Base-by-base conservation (phyloP, 2,888 invertebrate genomes). In the Cecidostiba fungosa region DNA sequence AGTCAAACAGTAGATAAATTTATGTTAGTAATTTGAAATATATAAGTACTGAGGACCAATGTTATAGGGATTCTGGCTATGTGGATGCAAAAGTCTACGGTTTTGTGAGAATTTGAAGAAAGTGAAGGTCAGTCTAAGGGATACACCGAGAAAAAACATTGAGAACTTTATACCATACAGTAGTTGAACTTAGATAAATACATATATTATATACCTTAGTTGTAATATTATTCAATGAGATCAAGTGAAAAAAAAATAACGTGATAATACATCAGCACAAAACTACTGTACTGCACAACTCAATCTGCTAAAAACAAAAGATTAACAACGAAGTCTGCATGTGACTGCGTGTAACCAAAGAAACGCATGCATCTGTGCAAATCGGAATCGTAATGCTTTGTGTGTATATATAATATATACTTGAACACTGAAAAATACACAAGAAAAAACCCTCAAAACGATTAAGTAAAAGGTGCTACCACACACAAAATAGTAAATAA, bases 281-380 rank as follows among this genome's bases (percentile, higher is more conserved):
- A n/a, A 43, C 77, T 66, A 77, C 59, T 43, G 39, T 66, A 66
- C 66, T 66, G 32, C 29, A 36, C 36, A 73, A 73, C 29, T 66
- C 12, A 62, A 77, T 26, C 10, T n/a, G 32, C 59, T 36, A 59
- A 59, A 54, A 59, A 76, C 16, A 39, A 73, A 39, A 72, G 29
- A 62, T 62, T 73, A 14, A 66, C 66, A 66, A 66, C 26, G 66
- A 66, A 66, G 26, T 66, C 3, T 66, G n/a, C n/a, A n/a, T n/a
- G 23, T 66, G 59, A 69, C 62, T 66, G 36, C 39, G 66, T 77
- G 47, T 73, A 29, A 79, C 59, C 12, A 54, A 74, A 80, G 47
- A 81, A 85, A 77, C 12, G 36, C 72, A 81, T 81, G 81, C 85
- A 85, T 84, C 8, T 62, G 85, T 85, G 85, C 81, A 81, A 29